Conservation (phyloP, 2,113 vertebrate genomes). For the Mobula birostris region DNA sequence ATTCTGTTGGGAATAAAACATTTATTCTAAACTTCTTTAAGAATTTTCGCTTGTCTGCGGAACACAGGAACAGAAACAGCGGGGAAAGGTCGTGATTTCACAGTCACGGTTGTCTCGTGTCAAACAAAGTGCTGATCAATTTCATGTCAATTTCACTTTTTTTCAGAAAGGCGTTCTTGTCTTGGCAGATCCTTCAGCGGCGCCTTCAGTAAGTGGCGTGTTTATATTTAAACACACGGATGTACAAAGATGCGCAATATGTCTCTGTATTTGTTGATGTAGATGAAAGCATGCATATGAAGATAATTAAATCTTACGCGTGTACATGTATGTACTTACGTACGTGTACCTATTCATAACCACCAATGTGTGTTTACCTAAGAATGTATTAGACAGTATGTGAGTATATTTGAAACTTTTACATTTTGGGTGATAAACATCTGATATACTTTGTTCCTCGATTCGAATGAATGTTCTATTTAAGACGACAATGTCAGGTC, state of each 20-base stretch:
- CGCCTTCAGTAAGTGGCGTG: not conserved
- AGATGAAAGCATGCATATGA: not conserved
- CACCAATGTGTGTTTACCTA: too few relatives aligned
- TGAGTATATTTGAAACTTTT: not conserved
- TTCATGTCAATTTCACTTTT: slow-evolving; percentile 15
- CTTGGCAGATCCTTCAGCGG: not conserved
- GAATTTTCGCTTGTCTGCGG: not conserved
- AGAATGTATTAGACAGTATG: too few relatives aligned
- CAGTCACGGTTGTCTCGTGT: not conserved
- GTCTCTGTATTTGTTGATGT: too few relatives aligned
- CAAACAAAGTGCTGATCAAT: not conserved
- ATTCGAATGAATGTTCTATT: not conserved
- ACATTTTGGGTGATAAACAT: not conserved
- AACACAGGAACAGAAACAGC: not conserved
- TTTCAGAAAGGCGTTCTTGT: not conserved
- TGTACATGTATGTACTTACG: not conserved
- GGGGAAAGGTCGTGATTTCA: not conserved
- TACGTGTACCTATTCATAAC: too few relatives aligned
- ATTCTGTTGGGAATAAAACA: not conserved
- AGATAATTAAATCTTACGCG: not conserved
- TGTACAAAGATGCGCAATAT: not conserved
- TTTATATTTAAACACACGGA: not conserved
- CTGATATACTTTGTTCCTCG: not conserved
- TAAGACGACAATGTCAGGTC: not conserved
- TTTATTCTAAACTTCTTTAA: not conserved